Percentiles rank a stretch among this genome's conserved stretches.
Conservation (phyloP, 1,140 invertebrate species). For the Plutomurus gul region DNA sequence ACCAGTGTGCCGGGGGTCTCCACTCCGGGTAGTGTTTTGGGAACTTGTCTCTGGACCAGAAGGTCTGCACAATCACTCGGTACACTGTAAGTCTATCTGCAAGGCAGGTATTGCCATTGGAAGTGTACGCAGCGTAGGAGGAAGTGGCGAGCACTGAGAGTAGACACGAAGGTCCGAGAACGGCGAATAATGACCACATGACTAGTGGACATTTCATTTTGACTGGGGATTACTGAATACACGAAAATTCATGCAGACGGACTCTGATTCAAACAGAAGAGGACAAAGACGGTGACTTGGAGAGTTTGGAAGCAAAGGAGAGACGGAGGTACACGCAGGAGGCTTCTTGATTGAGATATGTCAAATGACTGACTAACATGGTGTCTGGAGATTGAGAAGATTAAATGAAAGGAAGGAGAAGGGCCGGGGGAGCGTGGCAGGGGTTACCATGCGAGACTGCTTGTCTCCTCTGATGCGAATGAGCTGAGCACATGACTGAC, state of each 20-base stretch:
- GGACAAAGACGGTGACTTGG: not conserved
- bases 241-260: not conserved
- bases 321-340: not conserved
- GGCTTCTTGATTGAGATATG: slow-evolving; percentile 28
- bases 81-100: slow-evolving; percentile 77
- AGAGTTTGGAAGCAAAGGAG: not conserved
- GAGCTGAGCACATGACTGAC: not conserved
- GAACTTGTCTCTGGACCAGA: slow-evolving; percentile 78
- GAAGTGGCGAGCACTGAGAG: not conserved
- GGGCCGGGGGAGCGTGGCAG: slow-evolving; percentile 2
- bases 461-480: slow-evolving; percentile 39
- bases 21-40: slow-evolving; percentile 85
- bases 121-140: not conserved
- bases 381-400: slow-evolving; percentile 5
- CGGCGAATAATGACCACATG: not conserved
- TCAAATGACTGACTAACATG: slow-evolving; percentile 33
- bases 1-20: slow-evolving; percentile 88
- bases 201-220: not conserved
- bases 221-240: not conserved
- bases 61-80: slow-evolving; percentile 80
- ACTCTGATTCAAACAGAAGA: not conserved
- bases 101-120: not conserved
- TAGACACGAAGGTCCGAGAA: not conserved
- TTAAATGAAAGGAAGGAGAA: slow-evolving; percentile 20
- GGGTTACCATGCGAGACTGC: slow-evolving; percentile 32